phyloP scores from a whole-genome alignment of 2,797 vertebrate species.

The Sciaenops ocellatus region DNA sequence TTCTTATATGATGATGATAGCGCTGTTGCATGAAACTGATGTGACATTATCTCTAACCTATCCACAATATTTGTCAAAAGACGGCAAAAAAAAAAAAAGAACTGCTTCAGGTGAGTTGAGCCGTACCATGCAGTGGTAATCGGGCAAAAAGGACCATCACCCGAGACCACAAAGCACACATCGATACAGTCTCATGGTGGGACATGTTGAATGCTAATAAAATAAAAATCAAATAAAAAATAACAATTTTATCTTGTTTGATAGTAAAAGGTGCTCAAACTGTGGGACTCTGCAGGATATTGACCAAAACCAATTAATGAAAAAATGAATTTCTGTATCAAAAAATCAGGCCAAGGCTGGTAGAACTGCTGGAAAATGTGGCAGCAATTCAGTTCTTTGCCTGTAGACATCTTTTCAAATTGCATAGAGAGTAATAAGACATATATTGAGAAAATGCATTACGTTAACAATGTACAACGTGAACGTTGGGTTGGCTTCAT shows the following conservation, averaged over 20 bases:
- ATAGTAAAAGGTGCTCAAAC: neutral
- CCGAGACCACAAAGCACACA: neutral
- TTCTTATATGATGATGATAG: too few species aligned
- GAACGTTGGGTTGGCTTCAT: neutral
- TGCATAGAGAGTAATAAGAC: neutral
- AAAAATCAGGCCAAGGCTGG: neutral
- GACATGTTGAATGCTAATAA: neutral
- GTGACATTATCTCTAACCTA: too few species aligned
- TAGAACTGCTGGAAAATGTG: neutral
- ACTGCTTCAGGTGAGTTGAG: too few species aligned
- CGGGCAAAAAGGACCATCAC: too few species aligned
- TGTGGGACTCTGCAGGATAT: neutral
- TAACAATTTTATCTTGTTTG: too few species aligned
- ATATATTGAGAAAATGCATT: slow-evolving; percentile 5
- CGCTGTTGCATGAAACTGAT: too few species aligned
- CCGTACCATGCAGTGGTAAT: too few species aligned
- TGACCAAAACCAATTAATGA: neutral
- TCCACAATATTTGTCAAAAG: too few species aligned
- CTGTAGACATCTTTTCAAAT: neutral
- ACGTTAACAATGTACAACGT: neutral
- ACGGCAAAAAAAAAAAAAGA: too few species aligned
- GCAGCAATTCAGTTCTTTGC: neutral
- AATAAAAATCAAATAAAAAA: neutral
- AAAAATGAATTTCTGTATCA: neutral
- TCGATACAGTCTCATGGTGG: neutral